A percentile compares a stretch with the other conserved stretches of the same genome.
phyloP scores from a whole-genome alignment of 35 echinoderm and acorn worm genomes.

The Hemicentrotus pulcherrimus region DNA sequence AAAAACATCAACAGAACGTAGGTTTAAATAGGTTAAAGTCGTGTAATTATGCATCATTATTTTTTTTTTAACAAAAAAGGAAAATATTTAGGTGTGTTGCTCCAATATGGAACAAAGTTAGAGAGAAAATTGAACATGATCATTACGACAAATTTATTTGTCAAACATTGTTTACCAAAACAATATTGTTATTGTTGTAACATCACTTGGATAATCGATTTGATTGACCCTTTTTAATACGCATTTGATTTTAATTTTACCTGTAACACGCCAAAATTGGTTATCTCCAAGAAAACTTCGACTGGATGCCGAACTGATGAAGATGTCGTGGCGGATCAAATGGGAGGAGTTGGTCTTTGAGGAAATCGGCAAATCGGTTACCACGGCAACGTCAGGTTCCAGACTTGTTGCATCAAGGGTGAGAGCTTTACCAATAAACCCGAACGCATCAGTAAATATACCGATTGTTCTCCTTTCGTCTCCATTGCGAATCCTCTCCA shows the following conservation, averaged over 20 bases:
- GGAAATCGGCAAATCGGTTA: constrained; percentile 42
- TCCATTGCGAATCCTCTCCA: neutral
- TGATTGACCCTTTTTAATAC: neutral
- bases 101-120: no score
- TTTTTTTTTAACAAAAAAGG: no score
- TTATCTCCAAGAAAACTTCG: constrained; percentile 41
- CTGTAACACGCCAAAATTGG: neutral
- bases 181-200: no score
- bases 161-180: no score
- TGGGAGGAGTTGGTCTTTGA: constrained; percentile 48
- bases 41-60: no score
- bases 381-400: constrained; percentile 30
- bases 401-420: constrained; percentile 18
- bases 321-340: constrained; percentile 51
- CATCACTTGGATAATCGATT: neutral
- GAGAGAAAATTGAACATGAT: no score
- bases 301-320: constrained; percentile 55
- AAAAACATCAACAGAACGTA: no score
- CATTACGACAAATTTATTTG: no score
- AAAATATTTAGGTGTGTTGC: no score
- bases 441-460: neutral
- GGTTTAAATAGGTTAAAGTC: no score
- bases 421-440: neutral
- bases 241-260: neutral
- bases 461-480: neutral